Conservation (phyloP, 2,797 vertebrate species). For the Anguilla megastoma region DNA sequence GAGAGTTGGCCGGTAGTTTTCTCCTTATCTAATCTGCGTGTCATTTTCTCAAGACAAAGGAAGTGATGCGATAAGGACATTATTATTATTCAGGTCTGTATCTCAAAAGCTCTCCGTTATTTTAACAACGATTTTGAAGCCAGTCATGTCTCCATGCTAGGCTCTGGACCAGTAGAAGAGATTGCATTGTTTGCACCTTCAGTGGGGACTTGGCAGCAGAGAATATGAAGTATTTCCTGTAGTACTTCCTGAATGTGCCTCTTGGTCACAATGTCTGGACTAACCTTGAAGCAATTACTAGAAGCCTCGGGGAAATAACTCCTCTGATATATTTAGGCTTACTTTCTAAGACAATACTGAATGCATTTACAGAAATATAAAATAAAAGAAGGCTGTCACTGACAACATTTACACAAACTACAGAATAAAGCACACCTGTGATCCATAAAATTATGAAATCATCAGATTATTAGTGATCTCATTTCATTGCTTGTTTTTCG, state of each 20-base stretch:
- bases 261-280: slow-evolving; percentile 64
- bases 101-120: slow-evolving; percentile 23
- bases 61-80: neutral
- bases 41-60: slow-evolving; percentile 28
- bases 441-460: neutral
- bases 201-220: slow-evolving; percentile 34
- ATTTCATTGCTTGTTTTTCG: neutral
- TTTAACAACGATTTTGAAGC: neutral
- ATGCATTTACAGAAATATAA: slow-evolving; percentile 68
- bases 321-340: slow-evolving; percentile 53
- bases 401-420: neutral
- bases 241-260: slow-evolving; percentile 64
- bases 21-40: slow-evolving; percentile 28
- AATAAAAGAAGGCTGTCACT: slow-evolving; percentile 45
- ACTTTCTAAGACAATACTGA: slow-evolving; percentile 67
- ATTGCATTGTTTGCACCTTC: slow-evolving; percentile 20
- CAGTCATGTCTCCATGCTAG: neutral
- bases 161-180: neutral
- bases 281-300: slow-evolving; percentile 74
- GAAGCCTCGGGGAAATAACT: slow-evolving; percentile 63
- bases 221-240: slow-evolving; percentile 72
- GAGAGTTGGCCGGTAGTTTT: neutral
- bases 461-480: neutral
- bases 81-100: slow-evolving; percentile 11
- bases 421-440: neutral